These are phyloP conservation scores for Portunus trituberculatus DNA, from an alignment of 1,140 invertebrate species.

Conservation along the genomic window DNA sequence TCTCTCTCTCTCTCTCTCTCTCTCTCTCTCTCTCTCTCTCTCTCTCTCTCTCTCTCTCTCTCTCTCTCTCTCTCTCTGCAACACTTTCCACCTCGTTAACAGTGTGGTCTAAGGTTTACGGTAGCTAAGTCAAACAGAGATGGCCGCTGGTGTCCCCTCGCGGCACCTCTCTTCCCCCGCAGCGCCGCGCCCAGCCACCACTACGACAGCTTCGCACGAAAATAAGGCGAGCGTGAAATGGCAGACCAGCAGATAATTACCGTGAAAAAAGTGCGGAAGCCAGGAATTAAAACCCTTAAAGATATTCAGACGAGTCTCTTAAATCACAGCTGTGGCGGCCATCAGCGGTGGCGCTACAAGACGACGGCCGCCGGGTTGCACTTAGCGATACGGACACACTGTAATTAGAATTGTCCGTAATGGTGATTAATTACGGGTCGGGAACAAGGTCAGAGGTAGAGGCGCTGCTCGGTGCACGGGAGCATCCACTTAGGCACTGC, in stretches of 20 bases:
- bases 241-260: constrained; percentile 47
- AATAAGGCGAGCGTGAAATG: constrained; percentile 64
- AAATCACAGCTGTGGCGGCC: constrained; percentile 51
- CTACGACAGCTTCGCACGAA: constrained; percentile 61
- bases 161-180: not conserved
- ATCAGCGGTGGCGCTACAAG: constrained; percentile 41
- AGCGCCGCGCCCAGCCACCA: not conserved
- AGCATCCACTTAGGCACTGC: constrained; percentile 57
- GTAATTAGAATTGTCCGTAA: constrained; percentile 71
- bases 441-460: constrained; percentile 67
- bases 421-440: constrained; percentile 72
- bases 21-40: not conserved
- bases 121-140: not conserved
- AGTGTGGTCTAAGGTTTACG: not conserved
- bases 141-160: not conserved
- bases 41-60: constrained; percentile 13
- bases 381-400: constrained; percentile 63
- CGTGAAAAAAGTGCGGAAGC: constrained; percentile 55
- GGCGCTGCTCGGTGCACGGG: constrained; percentile 68
- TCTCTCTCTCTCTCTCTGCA: constrained; percentile 27
- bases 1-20: constrained; percentile 25
- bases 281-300: constrained; percentile 64
- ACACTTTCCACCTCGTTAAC: constrained; percentile 14
- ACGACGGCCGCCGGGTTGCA: constrained; percentile 38
- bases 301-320: constrained; percentile 45